These are phyloP conservation scores for Sericinus montela DNA, from an alignment of 2,888 invertebrate species.

Conservation along the genomic window DNA sequence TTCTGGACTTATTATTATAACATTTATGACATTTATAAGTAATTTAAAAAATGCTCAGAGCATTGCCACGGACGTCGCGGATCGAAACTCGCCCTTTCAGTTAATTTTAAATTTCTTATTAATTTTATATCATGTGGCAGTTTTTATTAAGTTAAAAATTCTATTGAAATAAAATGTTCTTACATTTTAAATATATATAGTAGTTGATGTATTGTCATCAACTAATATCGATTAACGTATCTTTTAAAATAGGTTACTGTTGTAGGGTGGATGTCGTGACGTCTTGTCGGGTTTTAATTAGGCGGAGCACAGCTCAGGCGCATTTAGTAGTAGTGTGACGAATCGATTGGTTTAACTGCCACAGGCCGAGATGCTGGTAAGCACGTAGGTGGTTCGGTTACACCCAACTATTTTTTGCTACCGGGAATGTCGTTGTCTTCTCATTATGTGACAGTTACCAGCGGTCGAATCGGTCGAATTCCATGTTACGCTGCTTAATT, in stretches of 20 bases:
- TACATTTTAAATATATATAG: too few species aligned
- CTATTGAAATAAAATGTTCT: too few species aligned
- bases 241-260: slow-evolving; percentile 40
- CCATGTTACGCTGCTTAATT: slow-evolving; percentile 62
- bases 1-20: too few species aligned
- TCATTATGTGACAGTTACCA: slow-evolving; percentile 64
- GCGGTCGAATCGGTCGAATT: slow-evolving; percentile 58
- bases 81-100: too few species aligned
- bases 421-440: slow-evolving; percentile 62
- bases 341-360: slow-evolving; percentile 67
- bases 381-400: slow-evolving; percentile 70
- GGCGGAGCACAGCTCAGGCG: slow-evolving; percentile 60
- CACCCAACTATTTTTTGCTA: slow-evolving; percentile 63
- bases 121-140: too few species aligned
- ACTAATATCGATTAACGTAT: too few species aligned
- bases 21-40: too few species aligned
- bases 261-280: slow-evolving; percentile 55
- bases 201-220: too few species aligned
- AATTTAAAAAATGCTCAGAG: too few species aligned
- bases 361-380: slow-evolving; percentile 38
- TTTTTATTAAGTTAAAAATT: too few species aligned
- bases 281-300: slow-evolving; percentile 73
- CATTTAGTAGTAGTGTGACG: slow-evolving; percentile 67
- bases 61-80: too few species aligned
- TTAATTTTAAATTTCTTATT: too few species aligned